Evolutionary conservation across 2,888 invertebrate species (phyloP).

Genomic region (Aporophyla lueneburgensis): DNA sequence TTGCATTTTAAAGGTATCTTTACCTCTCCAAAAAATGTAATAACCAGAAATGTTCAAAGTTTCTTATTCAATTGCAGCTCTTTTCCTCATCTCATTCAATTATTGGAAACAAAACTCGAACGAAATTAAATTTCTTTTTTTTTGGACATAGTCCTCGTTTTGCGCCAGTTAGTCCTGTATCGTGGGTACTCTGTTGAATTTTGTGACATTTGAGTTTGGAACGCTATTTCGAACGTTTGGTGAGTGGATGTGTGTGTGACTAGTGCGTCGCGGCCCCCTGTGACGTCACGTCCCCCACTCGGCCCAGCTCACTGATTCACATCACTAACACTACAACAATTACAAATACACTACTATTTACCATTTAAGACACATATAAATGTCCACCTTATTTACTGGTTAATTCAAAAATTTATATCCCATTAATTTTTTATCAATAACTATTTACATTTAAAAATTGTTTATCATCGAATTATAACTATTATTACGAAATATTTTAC

Average conservation of each 20-base stretch:
- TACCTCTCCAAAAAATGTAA: too few species aligned
- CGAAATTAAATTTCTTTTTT: constrained; percentile 36
- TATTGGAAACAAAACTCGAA: constrained; percentile 26
- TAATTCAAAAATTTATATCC: constrained; percentile 85
- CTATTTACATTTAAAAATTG: constrained; percentile 90
- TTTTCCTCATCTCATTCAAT: constrained; percentile 14
- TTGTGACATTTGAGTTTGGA: constrained; percentile 51
- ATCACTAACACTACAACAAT: constrained; percentile 90
- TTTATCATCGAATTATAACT: constrained; percentile 88
- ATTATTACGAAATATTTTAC: constrained; percentile 90
- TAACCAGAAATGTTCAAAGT: constrained; percentile 2
- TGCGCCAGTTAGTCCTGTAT: constrained; percentile 59
- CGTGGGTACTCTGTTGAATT: constrained; percentile 50
- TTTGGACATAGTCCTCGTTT: constrained; percentile 23
- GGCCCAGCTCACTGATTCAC: constrained; percentile 82
- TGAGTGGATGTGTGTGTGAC: constrained; percentile 78
- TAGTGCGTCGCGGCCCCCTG: constrained; percentile 86
- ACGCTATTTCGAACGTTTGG: constrained; percentile 53
- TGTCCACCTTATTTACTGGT: constrained; percentile 85
- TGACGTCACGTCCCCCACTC: constrained; percentile 73
- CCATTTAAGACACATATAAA: constrained; percentile 88
- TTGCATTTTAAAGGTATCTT: not conserved
- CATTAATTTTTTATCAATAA: constrained; percentile 83
- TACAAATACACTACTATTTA: constrained; percentile 90
- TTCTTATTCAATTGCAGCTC: constrained; percentile 34